Conservation (phyloP, 2,113 vertebrate species). For the Larimichthys crocea region DNA sequence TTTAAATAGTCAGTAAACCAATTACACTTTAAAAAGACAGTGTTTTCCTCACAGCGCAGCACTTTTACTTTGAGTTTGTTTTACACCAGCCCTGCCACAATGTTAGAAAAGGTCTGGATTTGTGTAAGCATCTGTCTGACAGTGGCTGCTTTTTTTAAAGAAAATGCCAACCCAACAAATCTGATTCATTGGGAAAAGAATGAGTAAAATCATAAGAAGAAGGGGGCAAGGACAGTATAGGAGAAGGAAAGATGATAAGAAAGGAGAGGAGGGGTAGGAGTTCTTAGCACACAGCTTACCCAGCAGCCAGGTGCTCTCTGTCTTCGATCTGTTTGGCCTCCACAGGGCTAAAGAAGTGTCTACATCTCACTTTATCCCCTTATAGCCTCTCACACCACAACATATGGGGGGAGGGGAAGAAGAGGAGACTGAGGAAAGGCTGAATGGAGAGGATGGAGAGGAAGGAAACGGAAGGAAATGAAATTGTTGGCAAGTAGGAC, state of each 20-base stretch:
- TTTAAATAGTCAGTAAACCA: slow-evolving; percentile 41
- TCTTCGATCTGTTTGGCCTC: slow-evolving; percentile 77
- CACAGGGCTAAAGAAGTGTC: slow-evolving; percentile 69
- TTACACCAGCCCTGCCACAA: neutral
- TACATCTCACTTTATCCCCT: slow-evolving; percentile 66
- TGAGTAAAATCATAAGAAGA: slow-evolving; percentile 3
- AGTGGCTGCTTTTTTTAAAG: neutral
- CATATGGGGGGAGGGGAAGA: slow-evolving; percentile 18
- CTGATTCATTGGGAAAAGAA: neutral
- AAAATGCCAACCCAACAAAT: neutral
- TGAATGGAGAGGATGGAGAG: slow-evolving; percentile 12
- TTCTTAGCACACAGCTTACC: slow-evolving; percentile 18
- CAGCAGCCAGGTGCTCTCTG: slow-evolving; percentile 58
- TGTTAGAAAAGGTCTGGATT: neutral
- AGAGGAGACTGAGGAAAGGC: slow-evolving; percentile 8
- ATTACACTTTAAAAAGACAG: slow-evolving; percentile 25
- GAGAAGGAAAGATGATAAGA: slow-evolving; percentile 10
- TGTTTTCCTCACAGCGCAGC: neutral
- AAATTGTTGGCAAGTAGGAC: neutral
- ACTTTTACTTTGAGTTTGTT: neutral
- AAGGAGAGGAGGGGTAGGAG: slow-evolving; percentile 18
- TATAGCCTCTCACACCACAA: slow-evolving; percentile 63
- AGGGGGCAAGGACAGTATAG: neutral
- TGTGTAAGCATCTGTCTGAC: neutral
- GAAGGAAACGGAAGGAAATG: neutral